Base-by-base conservation (phyloP, 2,113 vertebrate species). In the Charina bottae region DNA sequence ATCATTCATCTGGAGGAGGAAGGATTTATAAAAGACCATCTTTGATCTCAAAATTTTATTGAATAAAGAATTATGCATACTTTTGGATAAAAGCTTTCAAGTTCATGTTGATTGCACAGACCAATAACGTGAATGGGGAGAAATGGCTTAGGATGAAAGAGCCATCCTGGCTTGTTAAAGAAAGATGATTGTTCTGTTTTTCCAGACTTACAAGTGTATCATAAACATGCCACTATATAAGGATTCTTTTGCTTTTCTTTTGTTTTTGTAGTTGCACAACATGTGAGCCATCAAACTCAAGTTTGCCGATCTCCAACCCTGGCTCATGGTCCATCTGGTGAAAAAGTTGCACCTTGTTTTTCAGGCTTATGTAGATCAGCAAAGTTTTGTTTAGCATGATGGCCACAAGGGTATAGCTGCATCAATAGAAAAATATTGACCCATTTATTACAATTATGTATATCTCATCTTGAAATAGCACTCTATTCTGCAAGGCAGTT, bases 51-150 rank as follows among this genome's bases (percentile, higher is more conserved):
- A n/a, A 23, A 21, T 88, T 87, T 92, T 90, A 2, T 90, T 93
- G 91, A 88, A 90, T 88, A 46, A 87, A 46, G 42, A 88, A 58
- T 86, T 19, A 83, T 78, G 28, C n/a, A 92, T 0, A 7, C 49
- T 90, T 56, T 90, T 58, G 93, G 89, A 96, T 93, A 91, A 92
- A 96, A 92, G 49, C 56, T 19, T 83, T n/a, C 19, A 19, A 1
- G 2, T 78, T n/a, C 37, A 78, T 58, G 19, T 58, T 58, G 54
- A 88, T 91, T 49, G 60, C 84, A 55, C 59, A 87, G 33, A 87
- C 87, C 54, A 49, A 8, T 26, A 87, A 78, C 33, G 5, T 13
- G 8, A 42, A 88, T 72, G 2, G 21, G 26, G 54, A 72, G 28
- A 49, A 26, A 6, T 46, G 62, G 24, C 11, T 49, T 19, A 60